Evolutionary conservation across 2,797 vertebrate species (phyloP).

Genomic region (Intellagama lesueurii): DNA sequence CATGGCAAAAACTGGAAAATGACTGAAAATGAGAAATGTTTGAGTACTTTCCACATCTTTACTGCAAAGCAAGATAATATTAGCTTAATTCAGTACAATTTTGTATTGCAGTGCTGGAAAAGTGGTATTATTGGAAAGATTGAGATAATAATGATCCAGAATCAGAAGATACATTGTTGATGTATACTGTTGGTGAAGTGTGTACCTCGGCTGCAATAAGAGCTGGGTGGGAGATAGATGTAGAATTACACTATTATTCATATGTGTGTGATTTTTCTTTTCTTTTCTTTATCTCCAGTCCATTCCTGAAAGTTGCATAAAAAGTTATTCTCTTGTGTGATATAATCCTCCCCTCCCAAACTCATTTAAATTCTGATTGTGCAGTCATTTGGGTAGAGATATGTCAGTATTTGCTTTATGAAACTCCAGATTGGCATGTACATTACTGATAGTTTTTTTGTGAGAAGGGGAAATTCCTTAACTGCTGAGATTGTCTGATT

Average conservation of each 20-base stretch:
- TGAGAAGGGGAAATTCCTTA: no score
- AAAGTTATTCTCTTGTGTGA: background rate
- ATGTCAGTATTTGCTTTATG: background rate
- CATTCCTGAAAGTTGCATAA: background rate
- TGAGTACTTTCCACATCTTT: background rate
- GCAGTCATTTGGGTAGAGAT: background rate
- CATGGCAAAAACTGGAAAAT: no score
- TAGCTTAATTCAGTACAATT: background rate
- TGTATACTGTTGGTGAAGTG: no score
- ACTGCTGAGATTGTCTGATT: no score
- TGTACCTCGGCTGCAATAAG: no score
- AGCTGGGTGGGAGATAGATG: background rate
- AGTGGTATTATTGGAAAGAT: background rate
- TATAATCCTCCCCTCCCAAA: background rate
- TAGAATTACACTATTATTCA: background rate
- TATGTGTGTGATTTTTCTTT: background rate
- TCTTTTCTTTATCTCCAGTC: background rate
- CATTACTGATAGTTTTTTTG: no score
- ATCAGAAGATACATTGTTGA: background rate
- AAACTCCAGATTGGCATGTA: no score
- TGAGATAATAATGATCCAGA: background rate
- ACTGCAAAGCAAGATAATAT: conserved; percentile 15
- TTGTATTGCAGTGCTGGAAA: background rate
- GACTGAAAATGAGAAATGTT: no score
- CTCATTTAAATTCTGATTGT: background rate